Evolutionary conservation across 2,888 invertebrate species (phyloP), one percentile per base, ranked within the genome.

Genomic region (Cryptocheilus praepositus): DNA sequence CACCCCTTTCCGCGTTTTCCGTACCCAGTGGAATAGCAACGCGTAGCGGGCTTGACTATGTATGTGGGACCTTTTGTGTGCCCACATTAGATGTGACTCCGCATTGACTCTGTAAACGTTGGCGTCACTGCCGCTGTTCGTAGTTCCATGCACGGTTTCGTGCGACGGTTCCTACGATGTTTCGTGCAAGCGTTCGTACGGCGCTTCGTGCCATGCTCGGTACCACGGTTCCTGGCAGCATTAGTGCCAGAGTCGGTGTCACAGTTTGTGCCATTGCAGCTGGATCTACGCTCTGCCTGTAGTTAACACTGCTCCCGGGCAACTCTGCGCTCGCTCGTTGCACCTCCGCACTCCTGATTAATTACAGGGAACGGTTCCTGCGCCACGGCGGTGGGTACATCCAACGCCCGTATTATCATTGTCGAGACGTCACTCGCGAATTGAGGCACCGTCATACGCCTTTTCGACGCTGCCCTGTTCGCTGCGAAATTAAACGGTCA

Each of bases 291-390:
- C 21, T 56, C 46, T 16, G 46, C 15, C 13, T 18, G 18, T 13
- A 21, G n/a, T 5, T 57, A 44, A 44, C 22, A 21, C 36, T 15
- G 16, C 51, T 25, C 51, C 43, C 49, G 57, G 15, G 53, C 59
- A 54, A 57, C 67, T 72, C 67, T 72, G 69, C 74, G 72, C 65
- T 76, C 74, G 70, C 71, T 69, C 70, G 64, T 55, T 60, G 65
- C 61, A 55, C 71, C 71, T 71, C 36, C 66, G 68, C 63, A 56
- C 46, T 72, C 65, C 80, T 82, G 83, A 83, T 82, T 83, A 83
- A 83, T 83, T 83, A 82, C 82, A 80, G 78, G 78, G 80, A 74
- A 64, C 67, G 73, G 78, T 71, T 58, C 70, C 71, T 69, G 57
- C 44, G 69, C 71, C 55, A 16, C 73, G 69, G 49, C 63, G 56